Percentiles rank a stretch among this genome's conserved stretches.
These are phyloP conservation scores for Amorpha juglandis DNA, from an alignment of 2,888 invertebrate species.

Conservation along the genomic window DNA sequence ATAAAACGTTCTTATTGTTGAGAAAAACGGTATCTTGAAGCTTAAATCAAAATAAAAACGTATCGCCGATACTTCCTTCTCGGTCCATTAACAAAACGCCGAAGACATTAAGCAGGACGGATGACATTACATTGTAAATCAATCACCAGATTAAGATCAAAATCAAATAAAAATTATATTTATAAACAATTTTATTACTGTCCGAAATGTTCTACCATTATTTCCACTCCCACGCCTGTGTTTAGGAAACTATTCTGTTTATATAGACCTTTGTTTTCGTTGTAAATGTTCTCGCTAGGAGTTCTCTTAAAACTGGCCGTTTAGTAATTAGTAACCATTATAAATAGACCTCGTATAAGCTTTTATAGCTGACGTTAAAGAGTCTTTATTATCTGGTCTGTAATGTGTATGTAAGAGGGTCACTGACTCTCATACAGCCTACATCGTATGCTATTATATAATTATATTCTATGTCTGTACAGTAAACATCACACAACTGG, in stretches of 20 bases:
- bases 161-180: constrained; percentile 27
- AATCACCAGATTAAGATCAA: constrained; percentile 29
- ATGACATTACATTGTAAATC: constrained; percentile 24
- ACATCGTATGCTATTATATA: constrained; percentile 20
- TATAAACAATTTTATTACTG: constrained; percentile 26
- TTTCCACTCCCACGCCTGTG: constrained; percentile 20
- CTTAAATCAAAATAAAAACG: constrained; percentile 1
- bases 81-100: constrained; percentile 17
- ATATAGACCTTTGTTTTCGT: background rate
- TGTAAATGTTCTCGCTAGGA: background rate
- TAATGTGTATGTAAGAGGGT: constrained; percentile 13
- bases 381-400: constrained; percentile 9
- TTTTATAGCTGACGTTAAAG: background rate
- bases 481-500: constrained; percentile 12
- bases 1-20: background rate
- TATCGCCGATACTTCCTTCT: background rate
- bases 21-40: background rate
- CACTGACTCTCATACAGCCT: constrained; percentile 22
- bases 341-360: background rate
- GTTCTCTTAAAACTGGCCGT: constrained; percentile 14
- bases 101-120: constrained; percentile 7
- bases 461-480: constrained; percentile 11
- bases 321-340: constrained; percentile 19
- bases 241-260: background rate
- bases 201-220: constrained; percentile 22